phyloP scores from a whole-genome alignment of 2,797 vertebrate genomes.

The Sebastes oblongus region DNA sequence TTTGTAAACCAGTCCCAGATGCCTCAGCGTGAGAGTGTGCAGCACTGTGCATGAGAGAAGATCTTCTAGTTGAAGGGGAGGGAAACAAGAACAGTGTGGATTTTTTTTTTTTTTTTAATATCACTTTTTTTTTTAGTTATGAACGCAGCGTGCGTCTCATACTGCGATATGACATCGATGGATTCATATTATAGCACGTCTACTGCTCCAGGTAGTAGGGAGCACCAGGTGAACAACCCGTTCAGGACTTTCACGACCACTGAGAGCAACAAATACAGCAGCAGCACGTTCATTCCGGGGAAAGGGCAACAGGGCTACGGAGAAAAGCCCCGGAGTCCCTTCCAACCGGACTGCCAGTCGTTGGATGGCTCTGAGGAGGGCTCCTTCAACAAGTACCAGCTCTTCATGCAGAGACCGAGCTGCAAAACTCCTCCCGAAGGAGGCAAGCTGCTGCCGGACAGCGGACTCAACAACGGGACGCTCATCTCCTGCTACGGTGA shows the following conservation, averaged over 20 bases:
- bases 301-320: conserved; percentile 90
- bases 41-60: conserved; percentile 59
- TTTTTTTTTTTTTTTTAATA: conserved; percentile 55
- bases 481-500: conserved; percentile 94
- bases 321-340: conserved; percentile 88
- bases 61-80: conserved; percentile 63
- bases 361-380: conserved; percentile 88
- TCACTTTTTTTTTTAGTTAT: conserved; percentile 83
- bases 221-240: conserved; percentile 85
- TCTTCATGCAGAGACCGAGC: conserved; percentile 89
- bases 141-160: conserved; percentile 96
- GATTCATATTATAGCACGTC: conserved; percentile 95
- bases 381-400: conserved; percentile 91
- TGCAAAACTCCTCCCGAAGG: conserved; percentile 92
- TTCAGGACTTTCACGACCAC: conserved; percentile 92
- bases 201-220: conserved; percentile 86
- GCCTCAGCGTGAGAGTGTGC: conserved; percentile 74
- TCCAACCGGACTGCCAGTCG: conserved; percentile 90
- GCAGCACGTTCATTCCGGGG: conserved; percentile 85
- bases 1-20: conserved; percentile 88
- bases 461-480: conserved; percentile 85
- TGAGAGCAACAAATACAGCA: conserved; percentile 91
- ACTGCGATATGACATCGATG: conserved; percentile 95
- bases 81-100: conserved; percentile 70
- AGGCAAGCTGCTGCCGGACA: conserved; percentile 86